Percentiles rank a stretch among this genome's conserved stretches.
Evolutionary conservation across 2,888 invertebrate genomes (phyloP).

Genomic region (Cataglyphis cursor): DNA sequence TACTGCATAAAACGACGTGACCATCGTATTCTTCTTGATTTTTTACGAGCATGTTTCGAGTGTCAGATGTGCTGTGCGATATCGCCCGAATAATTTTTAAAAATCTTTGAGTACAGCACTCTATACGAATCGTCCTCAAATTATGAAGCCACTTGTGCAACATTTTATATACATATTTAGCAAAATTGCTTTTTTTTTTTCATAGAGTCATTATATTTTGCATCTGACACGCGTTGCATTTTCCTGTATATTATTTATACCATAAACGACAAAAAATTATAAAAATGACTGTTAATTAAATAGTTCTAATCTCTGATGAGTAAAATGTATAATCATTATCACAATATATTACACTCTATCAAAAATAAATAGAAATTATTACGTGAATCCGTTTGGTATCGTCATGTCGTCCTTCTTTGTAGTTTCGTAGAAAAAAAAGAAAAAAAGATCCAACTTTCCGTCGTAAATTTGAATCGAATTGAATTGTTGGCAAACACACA

Average conservation of each 20-base stretch:
- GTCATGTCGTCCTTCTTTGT: not conserved
- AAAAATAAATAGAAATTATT: not conserved
- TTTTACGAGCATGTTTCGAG: not conserved
- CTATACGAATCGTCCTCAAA: too few species aligned
- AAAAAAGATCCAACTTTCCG: slow-evolving; percentile 11
- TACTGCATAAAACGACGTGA: slow-evolving; percentile 37
- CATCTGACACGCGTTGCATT: not conserved
- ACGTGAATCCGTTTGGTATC: not conserved
- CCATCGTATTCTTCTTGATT: not conserved
- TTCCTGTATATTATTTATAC: not conserved
- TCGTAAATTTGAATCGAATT: slow-evolving; percentile 81
- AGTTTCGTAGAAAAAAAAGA: not conserved
- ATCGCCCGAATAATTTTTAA: not conserved
- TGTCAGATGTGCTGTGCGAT: not conserved
- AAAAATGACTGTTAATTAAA: not conserved
- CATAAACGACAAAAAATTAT: not conserved
- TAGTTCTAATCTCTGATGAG: not conserved
- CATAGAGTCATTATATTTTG: not conserved
- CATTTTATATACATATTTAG: not conserved
- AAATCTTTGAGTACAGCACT: not conserved
- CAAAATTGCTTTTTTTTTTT: not conserved
- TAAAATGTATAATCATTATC: not conserved
- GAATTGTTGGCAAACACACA: slow-evolving; percentile 77
- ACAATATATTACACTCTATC: not conserved
- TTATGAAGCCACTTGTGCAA: not conserved